A percentile compares a stretch with the other conserved stretches of the same genome.
phyloP scores from a whole-genome alignment of 1,140 invertebrate species.

The Laupala kohalensis region DNA sequence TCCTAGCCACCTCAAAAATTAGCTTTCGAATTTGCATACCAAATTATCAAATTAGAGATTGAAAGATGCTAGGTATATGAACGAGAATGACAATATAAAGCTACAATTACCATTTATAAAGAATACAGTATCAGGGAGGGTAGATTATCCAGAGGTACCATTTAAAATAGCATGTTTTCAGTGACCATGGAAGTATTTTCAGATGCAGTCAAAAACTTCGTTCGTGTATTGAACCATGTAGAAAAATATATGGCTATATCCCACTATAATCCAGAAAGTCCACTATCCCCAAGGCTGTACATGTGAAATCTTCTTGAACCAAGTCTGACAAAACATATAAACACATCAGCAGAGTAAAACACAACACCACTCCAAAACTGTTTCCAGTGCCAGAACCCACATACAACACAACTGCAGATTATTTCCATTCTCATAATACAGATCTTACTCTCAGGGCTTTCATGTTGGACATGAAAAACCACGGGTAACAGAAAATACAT shows the following conservation, averaged over 20 bases:
- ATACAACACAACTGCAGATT: background rate
- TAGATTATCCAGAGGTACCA: too few species aligned
- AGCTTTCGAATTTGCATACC: too few species aligned
- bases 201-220: background rate
- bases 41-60: too few species aligned
- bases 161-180: too few species aligned
- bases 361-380: background rate
- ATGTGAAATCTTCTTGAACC: background rate
- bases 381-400: too few species aligned
- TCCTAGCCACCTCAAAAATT: background rate
- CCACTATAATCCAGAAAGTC: background rate
- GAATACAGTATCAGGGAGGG: too few species aligned
- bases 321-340: background rate
- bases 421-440: background rate
- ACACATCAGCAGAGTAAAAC: background rate
- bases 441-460: background rate
- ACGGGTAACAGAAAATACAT: background rate
- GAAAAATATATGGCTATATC: background rate
- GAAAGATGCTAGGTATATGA: too few species aligned
- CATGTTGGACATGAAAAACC: background rate
- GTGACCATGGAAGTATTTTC: background rate
- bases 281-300: background rate
- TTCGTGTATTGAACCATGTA: background rate
- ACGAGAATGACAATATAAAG: too few species aligned
- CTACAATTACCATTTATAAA: too few species aligned